Conservation (phyloP, 1,140 invertebrate species). For the Uloborus diversus region DNA sequence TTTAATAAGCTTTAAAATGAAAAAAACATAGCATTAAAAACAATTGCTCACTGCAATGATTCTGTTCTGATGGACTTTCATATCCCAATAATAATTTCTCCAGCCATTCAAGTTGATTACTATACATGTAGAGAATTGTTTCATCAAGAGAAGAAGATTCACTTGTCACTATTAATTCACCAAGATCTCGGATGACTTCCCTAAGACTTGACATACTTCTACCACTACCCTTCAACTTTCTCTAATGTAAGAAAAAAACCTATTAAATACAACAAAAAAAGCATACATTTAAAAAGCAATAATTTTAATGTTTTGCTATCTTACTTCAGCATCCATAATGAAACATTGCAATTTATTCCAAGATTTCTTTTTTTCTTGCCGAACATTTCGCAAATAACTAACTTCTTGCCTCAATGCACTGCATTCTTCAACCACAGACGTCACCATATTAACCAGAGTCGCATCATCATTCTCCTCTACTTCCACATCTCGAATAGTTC, state of each 20-base stretch:
- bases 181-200: conserved; percentile 31
- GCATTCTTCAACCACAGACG: conserved; percentile 40
- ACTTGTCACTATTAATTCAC: conserved; percentile 15
- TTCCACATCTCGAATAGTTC: conserved; percentile 41
- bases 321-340: conserved; percentile 49
- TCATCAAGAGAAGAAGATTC: conserved; percentile 48
- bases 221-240: conserved; percentile 23
- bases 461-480: conserved; percentile 45
- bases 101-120: conserved; percentile 42
- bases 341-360: conserved; percentile 47
- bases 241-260: conserved; percentile 17
- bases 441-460: conserved; percentile 32
- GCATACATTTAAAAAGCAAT: not conserved
- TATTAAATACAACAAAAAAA: not conserved
- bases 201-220: conserved; percentile 17
- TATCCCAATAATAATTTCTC: conserved; percentile 19
- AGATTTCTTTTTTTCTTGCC: conserved; percentile 35
- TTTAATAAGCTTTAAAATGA: no score
- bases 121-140: conserved; percentile 48
- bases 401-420: conserved; percentile 45
- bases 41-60: no score
- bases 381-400: conserved; percentile 46
- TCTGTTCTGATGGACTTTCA: conserved; percentile 8
- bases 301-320: not conserved
- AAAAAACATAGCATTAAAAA: no score